phyloP scores from a whole-genome alignment of 2,797 vertebrate genomes.

The Melanogrammus aeglefinus region DNA sequence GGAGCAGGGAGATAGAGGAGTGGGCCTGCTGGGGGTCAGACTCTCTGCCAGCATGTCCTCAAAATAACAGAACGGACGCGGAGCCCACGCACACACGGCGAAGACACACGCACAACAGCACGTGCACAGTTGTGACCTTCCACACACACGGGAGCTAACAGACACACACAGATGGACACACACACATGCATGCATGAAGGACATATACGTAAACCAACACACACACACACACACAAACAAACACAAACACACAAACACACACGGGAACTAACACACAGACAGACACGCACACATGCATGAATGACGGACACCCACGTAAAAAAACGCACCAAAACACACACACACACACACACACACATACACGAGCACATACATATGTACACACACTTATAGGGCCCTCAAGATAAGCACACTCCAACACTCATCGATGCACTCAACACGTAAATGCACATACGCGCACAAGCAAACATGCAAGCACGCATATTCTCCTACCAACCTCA shows the following conservation, averaged over 20 bases:
- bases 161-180: not conserved
- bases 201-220: slow-evolving; percentile 2
- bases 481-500: not conserved
- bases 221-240: not conserved
- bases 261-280: not conserved
- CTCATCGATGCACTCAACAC: not conserved
- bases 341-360: not conserved
- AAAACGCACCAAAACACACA: not conserved
- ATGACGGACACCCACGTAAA: slow-evolving; percentile 1
- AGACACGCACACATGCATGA: not conserved
- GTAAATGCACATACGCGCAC: not conserved
- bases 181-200: not conserved
- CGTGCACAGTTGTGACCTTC: not conserved
- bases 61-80: slow-evolving; percentile 21
- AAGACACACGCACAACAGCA: not conserved
- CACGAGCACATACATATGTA: not conserved
- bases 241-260: not conserved
- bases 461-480: not conserved
- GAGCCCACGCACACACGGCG: not conserved
- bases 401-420: slow-evolving; percentile 7
- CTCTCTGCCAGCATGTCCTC: slow-evolving; percentile 29
- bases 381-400: not conserved
- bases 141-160: not conserved
- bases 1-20: slow-evolving; percentile 25
- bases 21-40: slow-evolving; percentile 33